Percentiles rank a stretch among this genome's conserved stretches.
Conservation (phyloP, 2,888 invertebrate species). For the Meganola albula region DNA sequence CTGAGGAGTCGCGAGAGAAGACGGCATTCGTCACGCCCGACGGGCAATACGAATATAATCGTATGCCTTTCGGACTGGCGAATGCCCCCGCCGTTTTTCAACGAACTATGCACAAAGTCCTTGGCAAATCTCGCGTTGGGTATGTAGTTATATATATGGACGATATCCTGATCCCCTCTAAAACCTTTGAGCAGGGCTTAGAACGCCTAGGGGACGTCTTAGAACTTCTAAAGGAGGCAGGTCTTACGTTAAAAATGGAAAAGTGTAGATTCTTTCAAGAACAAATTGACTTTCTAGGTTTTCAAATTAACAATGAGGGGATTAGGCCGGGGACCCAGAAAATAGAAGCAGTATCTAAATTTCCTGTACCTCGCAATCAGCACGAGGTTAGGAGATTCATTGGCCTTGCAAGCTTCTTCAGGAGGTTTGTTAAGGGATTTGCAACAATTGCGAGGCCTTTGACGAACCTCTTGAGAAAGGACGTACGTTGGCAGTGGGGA, state of each 20-base stretch:
- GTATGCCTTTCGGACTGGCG: conserved; percentile 7
- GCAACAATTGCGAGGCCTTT: conserved; percentile 5
- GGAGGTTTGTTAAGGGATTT: conserved; percentile 7
- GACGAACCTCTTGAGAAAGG: conserved; percentile 3
- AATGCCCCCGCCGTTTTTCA: conserved; percentile 3
- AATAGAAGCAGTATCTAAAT: conserved; percentile 1
- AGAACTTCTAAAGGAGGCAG: background rate
- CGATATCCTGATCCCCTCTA: background rate
- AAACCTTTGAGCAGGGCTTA: background rate
- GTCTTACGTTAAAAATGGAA: conserved; percentile 6
- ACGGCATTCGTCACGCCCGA: conserved; percentile 2
- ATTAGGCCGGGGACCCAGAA: conserved; percentile 7
- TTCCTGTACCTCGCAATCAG: conserved; percentile 4
- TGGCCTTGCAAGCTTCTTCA: conserved; percentile 6
- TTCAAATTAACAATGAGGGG: conserved; percentile 3
- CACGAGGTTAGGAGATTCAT: conserved; percentile 8
- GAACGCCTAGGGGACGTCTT: background rate
- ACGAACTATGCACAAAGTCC: background rate
- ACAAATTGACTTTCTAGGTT: conserved; percentile 1
- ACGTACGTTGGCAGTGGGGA: conserved; percentile 2
- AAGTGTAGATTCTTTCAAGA: conserved; percentile 6
- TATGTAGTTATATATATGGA: background rate
- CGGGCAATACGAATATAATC: conserved; percentile 6
- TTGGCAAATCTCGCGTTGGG: background rate
- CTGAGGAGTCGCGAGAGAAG: background rate